Percentiles rank a stretch among this genome's conserved stretches.
Conservation (phyloP, 2,113 vertebrate genomes). For the Athene noctua region DNA sequence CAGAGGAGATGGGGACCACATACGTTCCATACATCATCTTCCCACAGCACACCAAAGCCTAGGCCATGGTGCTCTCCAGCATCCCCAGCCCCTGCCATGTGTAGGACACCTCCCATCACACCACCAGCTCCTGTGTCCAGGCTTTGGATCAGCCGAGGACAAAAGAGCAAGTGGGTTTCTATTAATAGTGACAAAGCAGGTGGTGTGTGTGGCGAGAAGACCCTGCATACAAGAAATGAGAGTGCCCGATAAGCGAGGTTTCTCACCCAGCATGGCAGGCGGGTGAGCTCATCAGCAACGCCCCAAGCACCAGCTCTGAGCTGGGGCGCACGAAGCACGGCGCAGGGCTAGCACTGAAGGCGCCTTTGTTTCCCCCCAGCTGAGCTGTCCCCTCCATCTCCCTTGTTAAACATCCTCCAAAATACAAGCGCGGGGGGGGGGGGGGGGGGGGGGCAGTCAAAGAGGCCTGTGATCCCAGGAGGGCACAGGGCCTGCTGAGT, state of each 20-base stretch:
- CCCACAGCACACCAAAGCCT: neutral
- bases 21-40: neutral
- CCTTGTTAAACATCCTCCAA: conserved; percentile 48
- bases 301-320: neutral
- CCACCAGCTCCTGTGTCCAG: neutral
- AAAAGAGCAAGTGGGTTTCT: neutral
- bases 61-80: neutral
- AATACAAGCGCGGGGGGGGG: neutral
- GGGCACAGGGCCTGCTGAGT: neutral
- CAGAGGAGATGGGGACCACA: neutral
- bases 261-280: neutral
- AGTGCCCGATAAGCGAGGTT: neutral
- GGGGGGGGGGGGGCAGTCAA: neutral
- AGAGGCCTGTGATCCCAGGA: conserved; percentile 39
- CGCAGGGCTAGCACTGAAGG: neutral
- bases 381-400: conserved; percentile 53
- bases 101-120: neutral
- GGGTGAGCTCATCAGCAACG: neutral
- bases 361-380: conserved; percentile 60
- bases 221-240: neutral
- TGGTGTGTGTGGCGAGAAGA: accelerated
- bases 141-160: neutral
- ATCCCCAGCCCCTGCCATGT: accelerated
- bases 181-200: neutral
- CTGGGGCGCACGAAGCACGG: neutral